A percentile compares a stretch with the other conserved stretches of the same genome.
Evolutionary conservation across 2,797 vertebrate genomes (phyloP).

Genomic region (Platalea minor): DNA sequence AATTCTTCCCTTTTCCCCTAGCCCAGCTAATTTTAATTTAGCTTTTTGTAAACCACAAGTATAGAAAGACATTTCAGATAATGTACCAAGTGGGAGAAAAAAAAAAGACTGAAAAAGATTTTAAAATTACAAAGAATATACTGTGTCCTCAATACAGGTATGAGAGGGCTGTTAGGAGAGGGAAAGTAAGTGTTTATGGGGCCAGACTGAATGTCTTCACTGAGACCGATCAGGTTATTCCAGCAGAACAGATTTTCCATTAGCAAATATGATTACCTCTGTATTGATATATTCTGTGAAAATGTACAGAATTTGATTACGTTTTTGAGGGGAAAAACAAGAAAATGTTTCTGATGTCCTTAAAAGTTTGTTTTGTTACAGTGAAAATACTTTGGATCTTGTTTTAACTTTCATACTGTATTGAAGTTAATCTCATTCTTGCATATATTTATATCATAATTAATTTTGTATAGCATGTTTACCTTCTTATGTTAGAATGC

Average conservation of each 20-base stretch:
- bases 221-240: background rate
- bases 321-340: background rate
- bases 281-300: background rate
- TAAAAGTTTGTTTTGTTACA: background rate
- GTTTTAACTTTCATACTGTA: background rate
- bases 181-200: background rate
- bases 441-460: background rate
- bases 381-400: background rate
- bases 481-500: background rate
- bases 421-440: background rate
- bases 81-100: background rate
- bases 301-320: background rate
- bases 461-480: background rate
- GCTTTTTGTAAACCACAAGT: background rate
- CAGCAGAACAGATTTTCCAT: conserved; percentile 2
- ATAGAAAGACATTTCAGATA: background rate
- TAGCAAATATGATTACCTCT: conserved; percentile 26
- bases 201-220: background rate
- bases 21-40: background rate
- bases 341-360: background rate
- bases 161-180: background rate
- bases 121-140: background rate
- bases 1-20: background rate
- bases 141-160: background rate
- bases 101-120: background rate